Evolutionary conservation across 2,113 vertebrate genomes (phyloP), one percentile per base, ranked within the genome.

Genomic region (Eulemur rufifrons): DNA sequence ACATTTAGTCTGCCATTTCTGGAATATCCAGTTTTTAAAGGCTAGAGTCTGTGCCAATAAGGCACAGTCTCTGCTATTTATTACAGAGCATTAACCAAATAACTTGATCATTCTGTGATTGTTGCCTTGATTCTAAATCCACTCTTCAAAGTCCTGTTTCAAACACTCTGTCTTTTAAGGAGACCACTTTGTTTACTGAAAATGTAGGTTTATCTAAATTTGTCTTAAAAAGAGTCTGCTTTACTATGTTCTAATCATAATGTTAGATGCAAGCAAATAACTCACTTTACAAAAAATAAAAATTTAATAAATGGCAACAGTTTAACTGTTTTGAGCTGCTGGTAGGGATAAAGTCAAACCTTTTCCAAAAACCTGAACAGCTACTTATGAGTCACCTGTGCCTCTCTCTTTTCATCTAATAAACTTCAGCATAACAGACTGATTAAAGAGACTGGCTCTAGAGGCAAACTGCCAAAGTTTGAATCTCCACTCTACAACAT

Each of bases 231-330:
- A 83, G 32, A 42, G 42, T 78, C 59, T 42, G 56, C n/a, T 78
- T 89, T 59, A 89, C 34, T 83, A 13, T 78, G 63, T 69, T 61
- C 83, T 20, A 94, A 78, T 56, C n/a, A 83, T 34, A 81, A 69
- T 56, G 82, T 64, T 52, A 84, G 25, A 54, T 74, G n/a, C 37
- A 69, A 84, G 56, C 42, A 90, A 68, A 74, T 61, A 89, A 90
- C 8, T 78, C 39, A 83, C 74, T 77, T 82, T 68, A 66, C 32
- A 61, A 78, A 61, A 90, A 14, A 78, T 73, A 84, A 90, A 42
- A 92, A 92, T 96, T 77, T 83, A 94, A 92, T 83, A 34, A 94
- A 77, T 61, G 68, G 27, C n/a, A 93, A 80, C 34, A 52, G 34
- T 50, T 93, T 91, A 88, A 91, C 47, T 39, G 68, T 88, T 96